Evolutionary conservation across 1,140 invertebrate species (phyloP).

Genomic region (Penaeus indicus): DNA sequence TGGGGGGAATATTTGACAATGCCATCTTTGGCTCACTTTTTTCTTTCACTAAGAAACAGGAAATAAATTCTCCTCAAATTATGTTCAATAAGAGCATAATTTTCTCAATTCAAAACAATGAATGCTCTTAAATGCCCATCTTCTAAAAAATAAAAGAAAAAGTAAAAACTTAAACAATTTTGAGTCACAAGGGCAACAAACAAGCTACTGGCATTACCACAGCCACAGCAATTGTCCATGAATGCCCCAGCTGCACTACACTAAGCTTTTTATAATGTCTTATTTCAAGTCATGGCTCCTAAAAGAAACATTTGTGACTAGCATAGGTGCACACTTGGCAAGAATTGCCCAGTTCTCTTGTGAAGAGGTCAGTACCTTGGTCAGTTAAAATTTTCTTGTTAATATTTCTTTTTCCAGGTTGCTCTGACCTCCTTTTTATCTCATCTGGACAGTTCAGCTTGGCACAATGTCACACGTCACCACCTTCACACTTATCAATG

Average conservation of each 20-base stretch:
- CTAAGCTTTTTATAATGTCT: slow-evolving; percentile 37
- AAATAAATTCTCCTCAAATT: no score
- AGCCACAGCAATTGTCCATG: slow-evolving; percentile 19
- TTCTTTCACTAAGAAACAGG: no score
- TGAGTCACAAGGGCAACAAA: slow-evolving; percentile 30
- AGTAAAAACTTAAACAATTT: background rate
- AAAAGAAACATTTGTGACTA: slow-evolving; percentile 51
- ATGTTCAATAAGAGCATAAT: no score
- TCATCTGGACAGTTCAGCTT: slow-evolving; percentile 44
- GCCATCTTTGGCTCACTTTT: no score
- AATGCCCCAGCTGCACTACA: slow-evolving; percentile 40
- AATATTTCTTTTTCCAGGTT: no score
- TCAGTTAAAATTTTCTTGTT: no score
- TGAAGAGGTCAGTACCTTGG: background rate
- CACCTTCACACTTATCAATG: slow-evolving; percentile 37
- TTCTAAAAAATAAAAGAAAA: background rate
- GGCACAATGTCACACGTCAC: slow-evolving; percentile 55
- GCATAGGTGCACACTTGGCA: slow-evolving; percentile 59
- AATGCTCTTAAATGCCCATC: background rate
- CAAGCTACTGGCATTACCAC: slow-evolving; percentile 41
- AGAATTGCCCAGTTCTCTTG: slow-evolving; percentile 45
- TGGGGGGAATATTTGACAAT: no score
- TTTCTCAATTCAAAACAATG: no score
- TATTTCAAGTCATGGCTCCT: slow-evolving; percentile 16
- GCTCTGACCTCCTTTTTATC: background rate